phyloP scores from a whole-genome alignment of 2,797 vertebrate genomes.

The Anguilla obscura region DNA sequence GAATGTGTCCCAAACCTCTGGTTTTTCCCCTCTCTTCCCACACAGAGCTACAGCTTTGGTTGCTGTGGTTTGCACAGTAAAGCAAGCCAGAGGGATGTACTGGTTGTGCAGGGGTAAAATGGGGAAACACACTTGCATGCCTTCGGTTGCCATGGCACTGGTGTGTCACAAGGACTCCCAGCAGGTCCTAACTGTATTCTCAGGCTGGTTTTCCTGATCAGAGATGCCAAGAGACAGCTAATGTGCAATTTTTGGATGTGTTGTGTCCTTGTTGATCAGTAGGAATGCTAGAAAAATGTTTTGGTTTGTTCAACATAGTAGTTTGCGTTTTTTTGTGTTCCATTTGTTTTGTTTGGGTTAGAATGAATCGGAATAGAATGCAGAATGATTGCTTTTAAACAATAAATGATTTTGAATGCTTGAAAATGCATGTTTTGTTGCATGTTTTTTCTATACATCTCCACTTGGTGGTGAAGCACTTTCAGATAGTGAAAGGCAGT shows the following conservation, averaged over 20 bases:
- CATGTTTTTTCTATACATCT: neutral
- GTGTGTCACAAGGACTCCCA: neutral
- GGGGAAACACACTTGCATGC: conserved; percentile 13
- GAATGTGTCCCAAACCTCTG: neutral
- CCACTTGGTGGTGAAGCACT: neutral
- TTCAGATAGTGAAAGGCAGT: neutral
- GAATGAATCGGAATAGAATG: neutral
- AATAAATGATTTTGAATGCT: conserved; percentile 2
- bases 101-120: neutral
- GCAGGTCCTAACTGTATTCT: neutral
- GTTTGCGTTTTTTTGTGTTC: neutral
- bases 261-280: conserved; percentile 4
- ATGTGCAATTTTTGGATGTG: conserved; percentile 16
- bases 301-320: neutral
- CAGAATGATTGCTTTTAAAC: conserved; percentile 12
- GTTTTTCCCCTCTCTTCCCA: neutral
- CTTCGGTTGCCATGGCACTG: neutral
- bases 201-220: conserved; percentile 18
- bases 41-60: neutral
- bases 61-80: neutral
- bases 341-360: neutral
- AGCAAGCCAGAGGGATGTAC: neutral
- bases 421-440: neutral
- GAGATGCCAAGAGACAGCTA: conserved; percentile 20
- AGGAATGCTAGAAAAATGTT: neutral